Evolutionary conservation across 2,888 invertebrate species (phyloP).

Genomic region (Cerceris ruficornis): DNA sequence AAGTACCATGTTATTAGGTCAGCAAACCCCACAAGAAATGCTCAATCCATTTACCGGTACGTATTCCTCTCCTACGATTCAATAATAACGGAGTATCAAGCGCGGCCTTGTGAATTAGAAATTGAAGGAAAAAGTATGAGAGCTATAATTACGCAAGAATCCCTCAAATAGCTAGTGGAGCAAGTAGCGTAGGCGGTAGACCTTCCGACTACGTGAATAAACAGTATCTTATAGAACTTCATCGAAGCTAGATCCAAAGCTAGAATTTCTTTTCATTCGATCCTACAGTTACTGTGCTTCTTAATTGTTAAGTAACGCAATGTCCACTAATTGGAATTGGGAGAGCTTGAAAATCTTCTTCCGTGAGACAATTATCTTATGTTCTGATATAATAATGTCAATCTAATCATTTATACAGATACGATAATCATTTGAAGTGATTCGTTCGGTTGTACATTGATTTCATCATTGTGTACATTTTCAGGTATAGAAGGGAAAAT

Average conservation of each 20-base stretch:
- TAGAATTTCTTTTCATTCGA: slow-evolving; percentile 14
- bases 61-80: slow-evolving; percentile 33
- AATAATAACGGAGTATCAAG: not conserved
- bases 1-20: slow-evolving; percentile 79
- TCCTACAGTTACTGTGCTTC: not conserved
- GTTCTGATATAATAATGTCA: too few relatives aligned
- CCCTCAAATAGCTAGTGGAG: slow-evolving; percentile 71
- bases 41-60: slow-evolving; percentile 78
- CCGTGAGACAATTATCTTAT: slow-evolving; percentile 34
- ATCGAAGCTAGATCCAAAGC: slow-evolving; percentile 22
- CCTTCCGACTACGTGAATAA: slow-evolving; percentile 62
- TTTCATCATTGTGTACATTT: slow-evolving; percentile 17
- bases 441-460: too few relatives aligned
- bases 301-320: slow-evolving; percentile 1
- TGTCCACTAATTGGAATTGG: slow-evolving; percentile 45
- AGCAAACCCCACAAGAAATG: slow-evolving; percentile 80
- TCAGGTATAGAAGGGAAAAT: slow-evolving; percentile 79
- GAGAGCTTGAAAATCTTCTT: slow-evolving; percentile 41
- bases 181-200: slow-evolving; percentile 68
- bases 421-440: not conserved
- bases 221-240: slow-evolving; percentile 58
- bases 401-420: not conserved
- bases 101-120: slow-evolving; percentile 33
- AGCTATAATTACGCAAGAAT: slow-evolving; percentile 72
- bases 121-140: slow-evolving; percentile 55